phyloP scores from a whole-genome alignment of 2,888 invertebrate genomes.

The Melanotus villosus region DNA sequence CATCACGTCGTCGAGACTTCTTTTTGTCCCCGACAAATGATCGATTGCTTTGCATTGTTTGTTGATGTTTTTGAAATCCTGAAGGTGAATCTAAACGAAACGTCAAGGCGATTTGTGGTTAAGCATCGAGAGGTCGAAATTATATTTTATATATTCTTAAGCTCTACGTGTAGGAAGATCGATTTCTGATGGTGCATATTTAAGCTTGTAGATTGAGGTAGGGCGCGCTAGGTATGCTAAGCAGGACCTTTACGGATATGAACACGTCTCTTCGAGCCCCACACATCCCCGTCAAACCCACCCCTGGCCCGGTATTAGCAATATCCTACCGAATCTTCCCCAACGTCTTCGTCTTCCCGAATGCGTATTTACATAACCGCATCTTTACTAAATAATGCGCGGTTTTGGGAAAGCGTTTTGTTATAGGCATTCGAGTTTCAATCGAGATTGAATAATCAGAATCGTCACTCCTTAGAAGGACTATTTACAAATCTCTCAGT shows the following conservation, averaged over 20 bases:
- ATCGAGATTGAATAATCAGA: conserved; percentile 38
- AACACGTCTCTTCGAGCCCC: conserved; percentile 50
- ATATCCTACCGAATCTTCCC: conserved; percentile 42
- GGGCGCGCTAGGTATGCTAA: conserved; percentile 51
- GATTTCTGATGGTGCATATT: conserved; percentile 46
- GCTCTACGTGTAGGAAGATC: conserved; percentile 34
- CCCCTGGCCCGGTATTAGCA: conserved; percentile 42
- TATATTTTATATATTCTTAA: conserved; percentile 36
- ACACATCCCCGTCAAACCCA: conserved; percentile 39
- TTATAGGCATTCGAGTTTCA: conserved; percentile 28
- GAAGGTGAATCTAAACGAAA: background rate
- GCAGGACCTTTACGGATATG: conserved; percentile 51
- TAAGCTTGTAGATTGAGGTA: conserved; percentile 44
- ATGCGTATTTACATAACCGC: conserved; percentile 45
- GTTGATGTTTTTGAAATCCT: background rate
- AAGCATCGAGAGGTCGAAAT: conserved; percentile 23
- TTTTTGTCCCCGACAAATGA: conserved; percentile 17
- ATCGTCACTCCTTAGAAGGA: no score
- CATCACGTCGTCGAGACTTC: conserved; percentile 14
- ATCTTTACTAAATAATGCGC: conserved; percentile 44
- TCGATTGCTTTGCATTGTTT: conserved; percentile 13
- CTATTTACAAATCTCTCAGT: no score
- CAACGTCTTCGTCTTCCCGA: conserved; percentile 38
- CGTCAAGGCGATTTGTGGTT: background rate
- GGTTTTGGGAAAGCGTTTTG: conserved; percentile 35